Base-by-base conservation (phyloP, 2,888 invertebrate genomes). In the Branchipolynoe longqiensis region DNA sequence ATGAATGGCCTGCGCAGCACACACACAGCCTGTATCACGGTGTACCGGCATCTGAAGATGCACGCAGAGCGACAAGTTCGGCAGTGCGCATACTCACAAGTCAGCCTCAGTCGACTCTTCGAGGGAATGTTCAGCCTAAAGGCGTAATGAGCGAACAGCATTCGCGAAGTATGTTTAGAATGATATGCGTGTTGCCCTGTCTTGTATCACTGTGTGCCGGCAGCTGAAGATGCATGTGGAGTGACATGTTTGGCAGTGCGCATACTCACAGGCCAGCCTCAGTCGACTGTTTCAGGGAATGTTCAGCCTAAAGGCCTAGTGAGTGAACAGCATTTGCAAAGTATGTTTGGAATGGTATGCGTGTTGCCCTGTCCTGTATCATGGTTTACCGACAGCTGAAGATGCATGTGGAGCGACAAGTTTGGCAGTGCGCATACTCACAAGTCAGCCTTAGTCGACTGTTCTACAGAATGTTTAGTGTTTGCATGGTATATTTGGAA, bases 251-350 rank as follows among this genome's bases (percentile, higher is more conserved):
- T 87, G 87, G n/a, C 88, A 87, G 36, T 92, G 90, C 87, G 92
- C 92, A 22, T 93, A 92, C 87, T 91, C 92, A 4, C 91, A 92
- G 85, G 93, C 92, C 28, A 91, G 92, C 87, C 90, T 93, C 0
- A 87, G 88, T 69, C 90, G 89, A 85, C 89, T 93, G 33, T 93
- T 93, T 89, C 89, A 91, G 40, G 92, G 91, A 82, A 89, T 92
- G 62, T 87, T 87, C 38, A 54, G n/a, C n/a, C n/a, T n/a, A n/a
- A n/a, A n/a, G n/a, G n/a, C n/a, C n/a, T n/a, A n/a, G 31, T n/a
- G n/a, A n/a, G n/a, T n/a, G n/a, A n/a, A n/a, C n/a, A n/a, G n/a
- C n/a, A n/a, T n/a, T n/a, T n/a, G n/a, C n/a, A n/a, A n/a, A n/a
- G n/a, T n/a, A n/a, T n/a, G n/a, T n/a, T n/a, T n/a, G n/a, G n/a